A percentile compares a stretch with the other conserved stretches of the same genome.
Conservation (phyloP, 1,140 invertebrate species). For the Hydropsyche tenuis region DNA sequence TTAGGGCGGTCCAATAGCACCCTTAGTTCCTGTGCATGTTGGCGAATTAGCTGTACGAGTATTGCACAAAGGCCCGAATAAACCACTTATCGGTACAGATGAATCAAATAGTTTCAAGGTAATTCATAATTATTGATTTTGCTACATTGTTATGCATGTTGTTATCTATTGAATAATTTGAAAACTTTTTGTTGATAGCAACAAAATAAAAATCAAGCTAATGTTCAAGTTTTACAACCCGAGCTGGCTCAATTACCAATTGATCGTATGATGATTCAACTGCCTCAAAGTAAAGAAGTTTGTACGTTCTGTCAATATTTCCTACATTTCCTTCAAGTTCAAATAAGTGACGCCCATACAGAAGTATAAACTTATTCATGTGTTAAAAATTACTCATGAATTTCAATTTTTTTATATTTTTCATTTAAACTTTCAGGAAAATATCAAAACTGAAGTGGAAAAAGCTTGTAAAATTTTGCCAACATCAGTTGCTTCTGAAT, state of each 20-base stretch:
- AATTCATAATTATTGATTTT: neutral
- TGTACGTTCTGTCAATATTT: slow-evolving; percentile 86
- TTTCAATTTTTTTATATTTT: slow-evolving; percentile 47
- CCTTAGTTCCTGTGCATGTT: slow-evolving; percentile 60
- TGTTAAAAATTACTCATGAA: slow-evolving; percentile 30
- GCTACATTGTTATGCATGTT: neutral
- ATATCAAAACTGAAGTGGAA: slow-evolving; percentile 70
- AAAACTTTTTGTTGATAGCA: slow-evolving; percentile 11
- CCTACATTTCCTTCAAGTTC: slow-evolving; percentile 78
- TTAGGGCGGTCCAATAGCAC: slow-evolving; percentile 62
- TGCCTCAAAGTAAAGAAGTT: slow-evolving; percentile 62
- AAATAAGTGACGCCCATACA: slow-evolving; percentile 70
- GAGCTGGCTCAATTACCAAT: slow-evolving; percentile 69
- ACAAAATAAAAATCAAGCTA: slow-evolving; percentile 48
- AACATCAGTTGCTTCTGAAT: slow-evolving; percentile 67
- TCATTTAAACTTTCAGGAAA: too few species aligned
- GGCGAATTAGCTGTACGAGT: slow-evolving; percentile 57
- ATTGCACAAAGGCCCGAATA: slow-evolving; percentile 38
- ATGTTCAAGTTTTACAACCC: slow-evolving; percentile 52
- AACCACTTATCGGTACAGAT: slow-evolving; percentile 54
- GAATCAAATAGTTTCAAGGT: slow-evolving; percentile 55
- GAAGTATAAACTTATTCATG: slow-evolving; percentile 70
- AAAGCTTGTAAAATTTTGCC: slow-evolving; percentile 75
- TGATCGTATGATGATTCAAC: slow-evolving; percentile 66
- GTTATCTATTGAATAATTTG: slow-evolving; percentile 11